Evolutionary conservation across 2,797 vertebrate species (phyloP).

Genomic region (Argya squamiceps): DNA sequence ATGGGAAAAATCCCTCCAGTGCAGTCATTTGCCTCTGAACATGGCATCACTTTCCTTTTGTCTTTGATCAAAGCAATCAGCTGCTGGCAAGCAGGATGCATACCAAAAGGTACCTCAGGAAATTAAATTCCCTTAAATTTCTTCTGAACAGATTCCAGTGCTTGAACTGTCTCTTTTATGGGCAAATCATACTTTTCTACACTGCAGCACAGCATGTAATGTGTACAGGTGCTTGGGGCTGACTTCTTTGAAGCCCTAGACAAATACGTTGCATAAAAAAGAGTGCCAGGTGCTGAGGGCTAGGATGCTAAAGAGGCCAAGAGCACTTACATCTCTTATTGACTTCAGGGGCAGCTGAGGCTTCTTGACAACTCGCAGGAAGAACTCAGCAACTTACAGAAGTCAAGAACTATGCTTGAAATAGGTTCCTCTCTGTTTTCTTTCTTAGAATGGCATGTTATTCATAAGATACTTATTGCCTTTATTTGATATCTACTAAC

Average conservation of each 20-base stretch:
- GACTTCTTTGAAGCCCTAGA: background rate
- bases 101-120: background rate
- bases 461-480: background rate
- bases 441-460: background rate
- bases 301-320: background rate
- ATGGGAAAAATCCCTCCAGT: background rate
- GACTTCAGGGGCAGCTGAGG: background rate
- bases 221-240: background rate
- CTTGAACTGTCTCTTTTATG: background rate
- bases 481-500: background rate
- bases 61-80: background rate
- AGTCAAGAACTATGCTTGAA: background rate
- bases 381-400: background rate
- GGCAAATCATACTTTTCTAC: background rate
- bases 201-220: background rate
- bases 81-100: background rate
- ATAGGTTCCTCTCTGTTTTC: background rate
- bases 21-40: background rate
- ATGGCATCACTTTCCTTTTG: background rate
- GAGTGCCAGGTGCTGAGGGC: background rate
- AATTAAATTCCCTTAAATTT: background rate
- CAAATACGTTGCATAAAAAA: fast-evolving
- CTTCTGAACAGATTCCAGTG: background rate
- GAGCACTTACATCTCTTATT: background rate
- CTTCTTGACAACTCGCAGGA: background rate